Percentiles rank a stretch among this genome's conserved stretches.
These are phyloP conservation scores for Genyomyrus donnyi DNA, from an alignment of 2,113 vertebrate species.

Conservation along the genomic window DNA sequence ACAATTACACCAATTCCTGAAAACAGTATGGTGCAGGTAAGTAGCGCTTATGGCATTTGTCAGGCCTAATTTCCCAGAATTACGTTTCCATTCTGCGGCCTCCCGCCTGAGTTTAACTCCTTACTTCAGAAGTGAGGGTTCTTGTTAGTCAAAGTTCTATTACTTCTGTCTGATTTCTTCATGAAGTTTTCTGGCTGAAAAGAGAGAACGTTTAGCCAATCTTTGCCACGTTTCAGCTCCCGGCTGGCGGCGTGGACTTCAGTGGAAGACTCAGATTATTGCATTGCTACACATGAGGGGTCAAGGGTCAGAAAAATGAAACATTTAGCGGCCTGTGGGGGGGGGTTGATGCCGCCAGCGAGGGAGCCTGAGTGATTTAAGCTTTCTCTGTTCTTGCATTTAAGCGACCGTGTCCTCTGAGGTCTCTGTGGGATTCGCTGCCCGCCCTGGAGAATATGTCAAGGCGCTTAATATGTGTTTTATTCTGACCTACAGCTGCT, in stretches of 20 bases:
- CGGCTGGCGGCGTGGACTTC: not conserved
- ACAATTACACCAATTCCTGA: constrained; percentile 63
- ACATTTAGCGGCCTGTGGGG: not conserved
- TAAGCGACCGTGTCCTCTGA: not conserved
- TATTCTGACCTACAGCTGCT: constrained; percentile 70
- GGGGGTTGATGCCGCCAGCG: not conserved
- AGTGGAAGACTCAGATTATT: not conserved
- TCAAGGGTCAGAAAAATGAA: not conserved
- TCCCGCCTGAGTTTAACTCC: constrained; percentile 36
- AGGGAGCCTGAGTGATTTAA: not conserved
- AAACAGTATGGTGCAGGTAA: constrained; percentile 65
- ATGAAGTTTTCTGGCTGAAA: not conserved
- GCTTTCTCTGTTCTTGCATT: not conserved
- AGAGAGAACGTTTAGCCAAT: not conserved
- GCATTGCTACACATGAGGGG: not conserved
- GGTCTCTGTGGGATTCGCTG: constrained; percentile 66
- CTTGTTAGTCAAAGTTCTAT: constrained; percentile 27
- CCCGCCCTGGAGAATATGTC: constrained; percentile 64
- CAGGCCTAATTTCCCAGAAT: constrained; percentile 50
- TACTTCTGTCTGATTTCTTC: constrained; percentile 24
- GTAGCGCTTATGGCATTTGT: constrained; percentile 51
- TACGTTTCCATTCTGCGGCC: constrained; percentile 40
- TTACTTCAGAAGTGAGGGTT: constrained; percentile 35
- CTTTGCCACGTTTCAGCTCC: not conserved
- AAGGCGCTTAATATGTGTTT: constrained; percentile 62